Evolutionary conservation across 2,113 vertebrate genomes (phyloP).

Genomic region (Podocnemis expansa): DNA sequence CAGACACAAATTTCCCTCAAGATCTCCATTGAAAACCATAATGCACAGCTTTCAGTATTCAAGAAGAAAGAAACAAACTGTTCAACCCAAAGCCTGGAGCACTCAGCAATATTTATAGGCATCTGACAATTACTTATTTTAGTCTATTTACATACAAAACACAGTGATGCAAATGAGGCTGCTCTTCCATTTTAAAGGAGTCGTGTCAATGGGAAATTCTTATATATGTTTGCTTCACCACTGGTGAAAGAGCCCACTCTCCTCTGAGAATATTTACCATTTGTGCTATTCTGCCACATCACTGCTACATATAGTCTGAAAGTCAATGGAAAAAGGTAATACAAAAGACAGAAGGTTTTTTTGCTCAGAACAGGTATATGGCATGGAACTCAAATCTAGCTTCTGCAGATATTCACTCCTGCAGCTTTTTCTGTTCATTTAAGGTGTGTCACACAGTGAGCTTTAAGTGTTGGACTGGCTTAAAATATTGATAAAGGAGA

Average conservation of each 20-base stretch:
- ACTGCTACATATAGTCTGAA: not conserved
- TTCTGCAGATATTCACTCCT: not conserved
- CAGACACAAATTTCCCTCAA: constrained; percentile 3
- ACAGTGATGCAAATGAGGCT: not conserved
- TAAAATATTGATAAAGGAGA: constrained; percentile 17
- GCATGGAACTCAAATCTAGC: not conserved
- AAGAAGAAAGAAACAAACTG: constrained; percentile 26
- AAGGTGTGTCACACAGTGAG: not conserved
- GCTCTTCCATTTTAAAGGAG: not conserved
- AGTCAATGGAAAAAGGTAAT: not conserved
- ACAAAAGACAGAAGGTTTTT: not conserved
- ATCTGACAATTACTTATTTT: constrained; percentile 36
- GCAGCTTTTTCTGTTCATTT: not conserved
- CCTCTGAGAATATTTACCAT: constrained; percentile 8
- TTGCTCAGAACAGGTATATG: not conserved
- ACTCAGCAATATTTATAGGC: constrained; percentile 54
- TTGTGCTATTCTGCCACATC: not conserved
- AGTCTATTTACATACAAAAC: constrained; percentile 28
- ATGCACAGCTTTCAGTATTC: not conserved
- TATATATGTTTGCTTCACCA: fast-evolving
- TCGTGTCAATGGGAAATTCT: not conserved
- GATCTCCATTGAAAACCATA: not conserved
- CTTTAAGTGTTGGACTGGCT: not conserved
- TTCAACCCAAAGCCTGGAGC: not conserved
- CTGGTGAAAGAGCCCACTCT: not conserved